Conservation (phyloP, 2,888 invertebrate genomes). For the Amphipyra berbera region DNA sequence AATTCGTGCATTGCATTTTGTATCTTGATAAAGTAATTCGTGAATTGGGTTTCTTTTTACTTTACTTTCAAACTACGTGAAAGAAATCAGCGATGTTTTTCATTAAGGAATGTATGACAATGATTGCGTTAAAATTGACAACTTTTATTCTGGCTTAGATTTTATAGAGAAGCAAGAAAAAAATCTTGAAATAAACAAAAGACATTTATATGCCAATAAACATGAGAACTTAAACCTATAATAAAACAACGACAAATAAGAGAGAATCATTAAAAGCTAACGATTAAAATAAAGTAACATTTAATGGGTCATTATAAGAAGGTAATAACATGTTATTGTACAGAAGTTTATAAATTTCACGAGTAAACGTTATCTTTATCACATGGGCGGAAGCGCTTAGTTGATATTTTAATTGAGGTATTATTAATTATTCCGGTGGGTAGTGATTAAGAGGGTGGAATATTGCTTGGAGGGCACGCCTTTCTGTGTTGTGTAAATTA, state of each 20-base stretch:
- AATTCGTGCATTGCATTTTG: constrained; percentile 15
- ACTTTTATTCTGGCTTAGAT: neutral
- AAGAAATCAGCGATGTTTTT: neutral
- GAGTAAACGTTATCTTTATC: constrained; percentile 68
- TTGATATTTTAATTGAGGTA: constrained; percentile 87
- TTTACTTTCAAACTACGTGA: neutral
- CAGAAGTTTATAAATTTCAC: constrained; percentile 54
- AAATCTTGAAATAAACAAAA: constrained; percentile 12
- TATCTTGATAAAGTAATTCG: constrained; percentile 11
- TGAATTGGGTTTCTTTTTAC: constrained; percentile 6
- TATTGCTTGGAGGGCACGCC: constrained; percentile 79
- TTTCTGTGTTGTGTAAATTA: constrained; percentile 64
- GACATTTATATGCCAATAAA: constrained; percentile 32
- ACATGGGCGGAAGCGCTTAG: constrained; percentile 79
- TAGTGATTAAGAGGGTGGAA: constrained; percentile 86
- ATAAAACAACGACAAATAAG: constrained; percentile 42
- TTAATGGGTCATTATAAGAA: constrained; percentile 48
- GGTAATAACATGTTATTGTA: constrained; percentile 52
- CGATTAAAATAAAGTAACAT: constrained; percentile 44
- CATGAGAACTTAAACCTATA: constrained; percentile 20
- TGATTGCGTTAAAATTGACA: neutral
- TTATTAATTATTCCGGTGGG: constrained; percentile 85
- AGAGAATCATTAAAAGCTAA: constrained; percentile 37
- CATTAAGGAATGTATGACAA: too few relatives aligned
- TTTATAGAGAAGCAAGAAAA: neutral